These are phyloP conservation scores for Ifrita kowaldi DNA, from an alignment of 2,113 vertebrate genomes.

Conservation along the genomic window DNA sequence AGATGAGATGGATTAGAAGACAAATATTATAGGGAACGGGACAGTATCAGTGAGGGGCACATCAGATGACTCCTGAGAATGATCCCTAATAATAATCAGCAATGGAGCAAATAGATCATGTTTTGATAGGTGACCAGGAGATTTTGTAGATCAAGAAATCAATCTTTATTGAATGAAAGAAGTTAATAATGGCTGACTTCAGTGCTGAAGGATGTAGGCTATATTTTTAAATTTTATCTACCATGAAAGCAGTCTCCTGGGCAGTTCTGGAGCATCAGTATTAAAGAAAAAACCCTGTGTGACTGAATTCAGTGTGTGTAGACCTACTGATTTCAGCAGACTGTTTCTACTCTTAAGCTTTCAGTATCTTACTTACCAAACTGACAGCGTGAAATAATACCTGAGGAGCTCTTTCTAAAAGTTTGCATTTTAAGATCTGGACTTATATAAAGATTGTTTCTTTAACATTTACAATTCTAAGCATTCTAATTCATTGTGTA, in stretches of 20 bases:
- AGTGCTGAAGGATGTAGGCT: not conserved
- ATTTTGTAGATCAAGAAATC: not conserved
- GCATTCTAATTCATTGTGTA: not conserved
- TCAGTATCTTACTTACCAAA: not conserved
- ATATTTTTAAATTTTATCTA: not conserved
- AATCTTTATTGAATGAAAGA: not conserved
- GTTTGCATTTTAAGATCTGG: not conserved
- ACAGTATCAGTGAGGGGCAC: not conserved
- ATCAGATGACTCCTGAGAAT: not conserved
- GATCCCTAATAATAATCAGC: not conserved
- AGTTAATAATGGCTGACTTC: not conserved
- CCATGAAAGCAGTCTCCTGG: not conserved
- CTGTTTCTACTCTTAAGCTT: not conserved
- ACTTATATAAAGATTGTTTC: not conserved
- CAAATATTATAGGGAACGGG: not conserved
- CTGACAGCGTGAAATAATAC: not conserved
- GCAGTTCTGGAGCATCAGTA: not conserved
- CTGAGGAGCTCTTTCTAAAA: not conserved
- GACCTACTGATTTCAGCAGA: not conserved
- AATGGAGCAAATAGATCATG: not conserved
- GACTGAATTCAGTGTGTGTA: not conserved
- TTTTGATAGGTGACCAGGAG: not conserved
- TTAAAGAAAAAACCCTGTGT: not conserved
- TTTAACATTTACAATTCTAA: not conserved
- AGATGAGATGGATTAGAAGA: not conserved